These are phyloP conservation scores for Desmophyllum pertusum DNA, from an alignment of 92 coral and sea anemone genomes.

Conservation along the genomic window DNA sequence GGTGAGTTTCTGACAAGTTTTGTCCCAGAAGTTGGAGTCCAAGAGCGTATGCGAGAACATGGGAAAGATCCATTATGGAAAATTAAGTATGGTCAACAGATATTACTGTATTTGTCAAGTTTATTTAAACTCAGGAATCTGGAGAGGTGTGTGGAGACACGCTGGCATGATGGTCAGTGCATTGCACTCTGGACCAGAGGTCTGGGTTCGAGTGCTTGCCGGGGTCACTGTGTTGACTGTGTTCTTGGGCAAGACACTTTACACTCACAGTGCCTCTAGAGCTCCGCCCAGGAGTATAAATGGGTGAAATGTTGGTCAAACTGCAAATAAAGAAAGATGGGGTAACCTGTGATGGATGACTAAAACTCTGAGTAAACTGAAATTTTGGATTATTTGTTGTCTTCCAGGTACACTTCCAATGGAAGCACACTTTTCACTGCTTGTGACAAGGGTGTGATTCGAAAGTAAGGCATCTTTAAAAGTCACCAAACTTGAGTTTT, in stretches of 20 bases:
- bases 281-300: not conserved
- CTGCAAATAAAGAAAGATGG: too few species aligned
- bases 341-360: too few species aligned
- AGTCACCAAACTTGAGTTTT: too few species aligned
- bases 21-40: constrained; percentile 91
- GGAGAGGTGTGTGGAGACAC: not conserved
- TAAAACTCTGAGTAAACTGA: not conserved
- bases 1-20: constrained; percentile 80
- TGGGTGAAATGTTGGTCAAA: not conserved
- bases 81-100: constrained; percentile 59
- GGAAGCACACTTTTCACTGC: constrained; percentile 86
- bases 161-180: not conserved
- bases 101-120: not conserved
- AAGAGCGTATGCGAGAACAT: constrained; percentile 84
- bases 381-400: not conserved
- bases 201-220: not conserved
- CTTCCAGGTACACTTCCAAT: constrained; percentile 80
- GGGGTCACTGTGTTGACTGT: not conserved
- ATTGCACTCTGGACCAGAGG: not conserved
- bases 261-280: not conserved
- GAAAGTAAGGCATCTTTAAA: constrained; percentile 57
- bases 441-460: constrained; percentile 80
- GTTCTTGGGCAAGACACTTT: not conserved
- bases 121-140: not conserved
- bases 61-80: constrained; percentile 85